Percentiles rank a stretch among this genome's conserved stretches.
Conservation (phyloP, 2,797 vertebrate genomes). For the Hozukius guyotensis region DNA sequence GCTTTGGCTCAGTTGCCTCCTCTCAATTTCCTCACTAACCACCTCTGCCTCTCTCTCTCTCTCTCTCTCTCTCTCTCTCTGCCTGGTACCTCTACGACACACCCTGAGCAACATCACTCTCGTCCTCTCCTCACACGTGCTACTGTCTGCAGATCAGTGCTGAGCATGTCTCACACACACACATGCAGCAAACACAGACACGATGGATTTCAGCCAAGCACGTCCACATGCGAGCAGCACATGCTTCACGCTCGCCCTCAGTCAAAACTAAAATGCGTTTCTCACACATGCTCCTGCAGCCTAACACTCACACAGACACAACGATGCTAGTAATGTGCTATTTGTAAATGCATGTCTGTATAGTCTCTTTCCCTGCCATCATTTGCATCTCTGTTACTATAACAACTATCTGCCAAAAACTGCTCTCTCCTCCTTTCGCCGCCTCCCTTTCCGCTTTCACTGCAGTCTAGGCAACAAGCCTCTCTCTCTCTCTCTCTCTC, state of each 20-base stretch:
- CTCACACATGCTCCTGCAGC: slow-evolving; percentile 27
- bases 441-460: slow-evolving; percentile 41
- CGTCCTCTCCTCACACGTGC: slow-evolving; percentile 42
- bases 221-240: slow-evolving; percentile 17
- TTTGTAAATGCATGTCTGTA: slow-evolving; percentile 18
- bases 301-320: slow-evolving; percentile 25
- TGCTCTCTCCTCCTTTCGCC: slow-evolving; percentile 13
- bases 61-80: slow-evolving; percentile 22
- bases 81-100: slow-evolving; percentile 57
- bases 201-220: slow-evolving; percentile 15
- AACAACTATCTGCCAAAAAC: slow-evolving; percentile 61
- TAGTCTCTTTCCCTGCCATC: slow-evolving; percentile 27
- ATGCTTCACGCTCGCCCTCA: slow-evolving; percentile 18
- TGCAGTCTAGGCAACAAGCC: slow-evolving; percentile 58
- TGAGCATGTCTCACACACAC: slow-evolving; percentile 42
- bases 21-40: slow-evolving; percentile 15
- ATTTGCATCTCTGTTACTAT: slow-evolving; percentile 68
- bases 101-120: slow-evolving; percentile 51
- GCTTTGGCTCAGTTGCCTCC: slow-evolving; percentile 12
- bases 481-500: background rate
- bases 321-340: slow-evolving; percentile 23
- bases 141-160: slow-evolving; percentile 51
- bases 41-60: background rate
- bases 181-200: slow-evolving; percentile 31
- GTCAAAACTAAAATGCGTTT: background rate